Conservation (phyloP, 2,797 vertebrate genomes). For the Poecilia gillii region DNA sequence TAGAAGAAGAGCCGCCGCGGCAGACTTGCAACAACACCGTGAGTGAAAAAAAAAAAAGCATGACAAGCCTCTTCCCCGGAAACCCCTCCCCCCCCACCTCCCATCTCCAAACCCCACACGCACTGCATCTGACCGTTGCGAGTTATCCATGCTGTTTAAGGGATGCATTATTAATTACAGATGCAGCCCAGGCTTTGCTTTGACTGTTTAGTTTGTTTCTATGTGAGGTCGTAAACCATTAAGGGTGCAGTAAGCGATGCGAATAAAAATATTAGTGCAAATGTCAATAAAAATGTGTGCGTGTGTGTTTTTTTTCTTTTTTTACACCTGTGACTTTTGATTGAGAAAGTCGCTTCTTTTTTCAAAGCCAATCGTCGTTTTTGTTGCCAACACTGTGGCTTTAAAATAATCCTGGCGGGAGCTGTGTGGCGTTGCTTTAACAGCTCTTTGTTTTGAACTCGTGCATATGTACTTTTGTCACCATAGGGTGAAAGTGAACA, state of each 20-base stretch:
- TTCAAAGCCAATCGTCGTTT: background rate
- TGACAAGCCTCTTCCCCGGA: constrained; percentile 3
- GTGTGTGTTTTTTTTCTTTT: background rate
- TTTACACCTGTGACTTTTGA: background rate
- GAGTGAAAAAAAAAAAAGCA: constrained; percentile 18
- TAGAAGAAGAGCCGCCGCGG: constrained; percentile 49
- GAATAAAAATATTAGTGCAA: background rate
- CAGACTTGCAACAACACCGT: constrained; percentile 32
- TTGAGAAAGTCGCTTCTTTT: background rate
- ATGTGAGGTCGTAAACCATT: background rate
- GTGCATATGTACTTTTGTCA: background rate
- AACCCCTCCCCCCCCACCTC: background rate
- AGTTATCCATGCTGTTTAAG: constrained; percentile 42
- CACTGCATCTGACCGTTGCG: constrained; percentile 26
- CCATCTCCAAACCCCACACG: background rate
- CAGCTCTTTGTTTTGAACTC: background rate
- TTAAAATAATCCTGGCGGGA: background rate
- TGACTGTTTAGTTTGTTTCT: background rate
- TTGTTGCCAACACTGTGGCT: background rate
- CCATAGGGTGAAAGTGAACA: background rate
- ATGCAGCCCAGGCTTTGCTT: constrained; percentile 28
- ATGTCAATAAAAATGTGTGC: background rate
- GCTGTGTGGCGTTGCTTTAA: background rate
- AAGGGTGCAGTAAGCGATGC: background rate
- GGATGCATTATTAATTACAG: constrained; percentile 59